Evolutionary conservation across 2,888 invertebrate species (phyloP), one percentile per base, ranked within the genome.

Genomic region (Eubasilissa splendida): DNA sequence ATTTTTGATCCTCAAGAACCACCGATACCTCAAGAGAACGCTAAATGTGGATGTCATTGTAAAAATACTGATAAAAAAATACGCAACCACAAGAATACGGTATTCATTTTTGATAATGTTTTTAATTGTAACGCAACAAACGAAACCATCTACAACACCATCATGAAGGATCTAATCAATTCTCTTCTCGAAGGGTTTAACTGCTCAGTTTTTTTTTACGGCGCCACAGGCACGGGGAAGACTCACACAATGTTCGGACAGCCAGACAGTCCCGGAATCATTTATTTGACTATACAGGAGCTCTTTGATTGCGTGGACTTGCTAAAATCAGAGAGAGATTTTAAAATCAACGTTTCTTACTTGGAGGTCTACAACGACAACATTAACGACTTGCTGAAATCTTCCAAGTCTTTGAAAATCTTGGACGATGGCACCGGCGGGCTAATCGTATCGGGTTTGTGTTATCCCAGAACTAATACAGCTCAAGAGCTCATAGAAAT

Each of bases 331-430:
- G 59, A 74, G 14, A n/a, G n/a, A 42, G 74, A 74, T 59, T 74
- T 74, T 11, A 56, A 59, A 50, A 56, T 58, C 10, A 59, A 59
- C 56, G 59, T 74, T 12, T 74, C 74, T 12, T 74, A 74, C 59
- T 42, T 74, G 12, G 74, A 74, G 22, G 33, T 74, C 11, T 74
- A 74, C 42, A 74, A 74, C n/a, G 74, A 74, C n/a, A 74, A 74
- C 42, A 56, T 74, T 22, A 59, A 74, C 50, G 74, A 74, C 52
- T 50, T 74, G n/a, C 14, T 74, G 11, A 71, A 33, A 22, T 53
- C 53, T 56, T 71, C 71, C 1, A 56, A 22, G 7, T 22, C 71
- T 56, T 56, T 71, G 11, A 56, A 53, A 12, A 31, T 71, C 9
- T 22, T 56, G 71, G 56, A 71, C 33, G 42, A 71, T 11, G 56